A percentile compares a stretch with the other conserved stretches of the same genome.
These are phyloP conservation scores for Channa argus DNA, from an alignment of 2,113 vertebrate genomes.

Conservation along the genomic window DNA sequence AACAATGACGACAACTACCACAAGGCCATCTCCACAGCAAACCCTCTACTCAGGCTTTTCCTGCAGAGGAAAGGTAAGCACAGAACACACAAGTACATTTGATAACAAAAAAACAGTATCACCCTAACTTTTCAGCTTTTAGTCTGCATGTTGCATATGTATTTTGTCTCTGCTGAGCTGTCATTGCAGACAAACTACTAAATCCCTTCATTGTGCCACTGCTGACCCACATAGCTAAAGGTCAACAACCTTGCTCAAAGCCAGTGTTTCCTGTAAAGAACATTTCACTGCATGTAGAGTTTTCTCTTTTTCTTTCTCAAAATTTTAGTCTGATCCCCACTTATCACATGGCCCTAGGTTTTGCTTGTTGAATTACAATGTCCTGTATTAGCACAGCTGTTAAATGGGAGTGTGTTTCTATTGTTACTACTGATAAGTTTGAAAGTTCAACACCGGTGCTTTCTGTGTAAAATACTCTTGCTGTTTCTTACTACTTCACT, in stretches of 20 bases:
- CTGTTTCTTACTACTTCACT: no score
- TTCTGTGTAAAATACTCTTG: no score
- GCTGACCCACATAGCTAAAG: background rate
- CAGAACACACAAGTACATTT: background rate
- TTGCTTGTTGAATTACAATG: no score
- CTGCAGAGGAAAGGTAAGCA: constrained; percentile 96
- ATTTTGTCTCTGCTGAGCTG: constrained; percentile 2
- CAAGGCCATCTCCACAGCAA: constrained; percentile 96
- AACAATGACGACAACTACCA: constrained; percentile 99
- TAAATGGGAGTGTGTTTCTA: no score
- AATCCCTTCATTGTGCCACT: background rate
- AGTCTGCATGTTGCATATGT: background rate
- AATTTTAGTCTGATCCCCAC: no score
- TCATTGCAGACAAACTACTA: background rate
- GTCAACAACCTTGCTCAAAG: background rate
- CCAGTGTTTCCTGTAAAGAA: constrained; percentile 2
- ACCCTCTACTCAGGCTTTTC: constrained; percentile 94
- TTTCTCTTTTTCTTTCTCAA: no score
- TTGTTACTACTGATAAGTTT: no score
- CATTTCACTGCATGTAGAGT: background rate
- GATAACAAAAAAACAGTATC: background rate
- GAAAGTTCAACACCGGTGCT: no score
- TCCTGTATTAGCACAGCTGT: no score
- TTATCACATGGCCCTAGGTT: no score
- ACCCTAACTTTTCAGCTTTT: background rate